A percentile compares a stretch with the other conserved stretches of the same genome.
Conservation (phyloP, 2,888 invertebrate species). For the Dynastes maya region DNA sequence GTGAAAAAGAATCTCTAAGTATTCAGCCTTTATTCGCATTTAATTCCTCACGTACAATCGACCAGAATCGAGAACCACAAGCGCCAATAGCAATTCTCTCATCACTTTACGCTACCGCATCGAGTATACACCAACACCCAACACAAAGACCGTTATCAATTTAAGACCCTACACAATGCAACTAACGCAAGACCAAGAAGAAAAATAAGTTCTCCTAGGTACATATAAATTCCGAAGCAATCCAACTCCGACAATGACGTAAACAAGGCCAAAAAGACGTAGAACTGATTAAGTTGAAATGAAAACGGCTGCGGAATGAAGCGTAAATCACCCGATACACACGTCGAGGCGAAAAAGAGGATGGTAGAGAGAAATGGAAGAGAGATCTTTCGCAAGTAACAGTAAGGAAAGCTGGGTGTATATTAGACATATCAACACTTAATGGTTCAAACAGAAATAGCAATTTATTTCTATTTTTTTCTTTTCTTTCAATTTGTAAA, state of each 20-base stretch:
- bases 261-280: constrained; percentile 26
- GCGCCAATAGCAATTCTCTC: too few relatives aligned
- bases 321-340: constrained; percentile 19
- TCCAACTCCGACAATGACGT: neutral
- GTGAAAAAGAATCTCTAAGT: too few relatives aligned
- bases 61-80: too few relatives aligned
- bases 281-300: constrained; percentile 32
- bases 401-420: neutral
- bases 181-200: neutral
- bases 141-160: neutral
- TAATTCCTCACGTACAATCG: too few relatives aligned
- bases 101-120: too few relatives aligned
- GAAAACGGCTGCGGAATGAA: constrained; percentile 16
- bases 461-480: too few relatives aligned
- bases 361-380: constrained; percentile 4
- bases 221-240: constrained; percentile 23
- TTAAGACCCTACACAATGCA: neutral
- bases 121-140: too few relatives aligned
- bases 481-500: too few relatives aligned
- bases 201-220: too few relatives aligned
- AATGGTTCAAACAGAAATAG: too few relatives aligned
- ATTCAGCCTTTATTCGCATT: too few relatives aligned
- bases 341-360: neutral
- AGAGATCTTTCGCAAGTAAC: neutral
- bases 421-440: neutral